Evolutionary conservation across 1,140 invertebrate genomes (phyloP).

Genomic region (Bombus huntii): DNA sequence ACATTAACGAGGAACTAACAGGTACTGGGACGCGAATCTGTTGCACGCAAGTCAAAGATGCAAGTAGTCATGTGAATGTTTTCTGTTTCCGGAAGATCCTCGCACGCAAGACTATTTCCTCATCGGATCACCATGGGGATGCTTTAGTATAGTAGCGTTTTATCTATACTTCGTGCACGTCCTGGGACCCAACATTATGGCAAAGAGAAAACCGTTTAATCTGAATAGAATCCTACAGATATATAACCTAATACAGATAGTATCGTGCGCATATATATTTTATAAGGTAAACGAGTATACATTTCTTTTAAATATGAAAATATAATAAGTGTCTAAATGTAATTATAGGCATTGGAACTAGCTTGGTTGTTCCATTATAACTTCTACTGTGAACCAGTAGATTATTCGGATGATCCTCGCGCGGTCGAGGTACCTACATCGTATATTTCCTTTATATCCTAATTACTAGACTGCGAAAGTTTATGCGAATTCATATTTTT

Average conservation of each 20-base stretch:
- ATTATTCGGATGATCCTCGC: conserved; percentile 86
- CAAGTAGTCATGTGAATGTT: neutral
- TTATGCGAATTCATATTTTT: too few relatives aligned
- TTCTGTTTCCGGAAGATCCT: conserved; percentile 82
- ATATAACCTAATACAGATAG: conserved; percentile 90
- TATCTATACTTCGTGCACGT: conserved; percentile 88
- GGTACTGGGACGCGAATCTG: neutral
- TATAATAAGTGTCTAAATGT: neutral
- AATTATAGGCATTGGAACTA: conserved; percentile 76
- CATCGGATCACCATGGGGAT: conserved; percentile 84
- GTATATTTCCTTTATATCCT: neutral
- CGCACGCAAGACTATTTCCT: conserved; percentile 85
- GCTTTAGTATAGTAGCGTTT: conserved; percentile 83
- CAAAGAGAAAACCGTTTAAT: conserved; percentile 84
- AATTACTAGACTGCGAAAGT: too few relatives aligned
- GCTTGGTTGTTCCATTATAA: conserved; percentile 84
- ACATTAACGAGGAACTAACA: conserved; percentile 41
- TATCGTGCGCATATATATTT: conserved; percentile 85
- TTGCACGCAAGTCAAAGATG: neutral
- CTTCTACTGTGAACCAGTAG: conserved; percentile 88
- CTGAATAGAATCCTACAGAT: conserved; percentile 87
- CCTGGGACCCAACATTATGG: conserved; percentile 88
- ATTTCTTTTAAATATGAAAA: neutral
- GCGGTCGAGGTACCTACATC: conserved; percentile 83
- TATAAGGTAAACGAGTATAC: conserved; percentile 82